These are phyloP conservation scores for Nothoprocta pentlandii DNA, from an alignment of 2,113 vertebrate genomes.

Conservation along the genomic window DNA sequence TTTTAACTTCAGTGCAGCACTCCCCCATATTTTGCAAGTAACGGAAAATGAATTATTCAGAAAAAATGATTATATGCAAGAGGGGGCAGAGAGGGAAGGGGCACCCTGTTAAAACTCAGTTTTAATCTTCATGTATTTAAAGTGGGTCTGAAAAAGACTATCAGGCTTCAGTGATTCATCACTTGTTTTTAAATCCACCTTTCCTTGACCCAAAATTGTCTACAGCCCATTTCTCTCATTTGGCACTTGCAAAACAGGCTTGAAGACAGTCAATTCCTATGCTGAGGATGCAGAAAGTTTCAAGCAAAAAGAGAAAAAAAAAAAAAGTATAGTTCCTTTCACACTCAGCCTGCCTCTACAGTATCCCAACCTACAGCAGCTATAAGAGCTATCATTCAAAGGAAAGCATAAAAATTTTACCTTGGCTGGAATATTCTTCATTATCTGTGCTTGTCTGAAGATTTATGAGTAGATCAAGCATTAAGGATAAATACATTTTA, in stretches of 20 bases:
- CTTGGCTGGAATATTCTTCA: conserved; percentile 78
- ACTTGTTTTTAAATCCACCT: background rate
- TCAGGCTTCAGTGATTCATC: background rate
- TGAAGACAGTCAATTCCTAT: background rate
- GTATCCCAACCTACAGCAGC: background rate
- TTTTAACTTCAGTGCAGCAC: background rate
- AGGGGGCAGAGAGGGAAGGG: background rate
- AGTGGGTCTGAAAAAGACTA: background rate
- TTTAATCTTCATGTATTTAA: background rate
- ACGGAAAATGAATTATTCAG: background rate
- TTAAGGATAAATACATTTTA: conserved; percentile 80
- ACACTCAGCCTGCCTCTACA: background rate
- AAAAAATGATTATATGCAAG: background rate
- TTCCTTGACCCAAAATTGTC: background rate
- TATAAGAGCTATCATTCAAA: background rate
- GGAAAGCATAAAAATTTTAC: conserved; percentile 56
- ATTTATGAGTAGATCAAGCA: conserved; percentile 88
- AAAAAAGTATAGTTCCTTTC: background rate
- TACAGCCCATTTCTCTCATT: fast-evolving
- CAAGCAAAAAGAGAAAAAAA: background rate
- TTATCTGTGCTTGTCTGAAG: conserved; percentile 94
- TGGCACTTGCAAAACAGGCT: fast-evolving
- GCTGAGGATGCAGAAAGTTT: background rate
- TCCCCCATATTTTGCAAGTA: background rate
- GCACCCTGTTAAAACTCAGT: background rate